Base-by-base conservation (phyloP, 2,797 vertebrate species). In the Pelochelys cantorii region DNA sequence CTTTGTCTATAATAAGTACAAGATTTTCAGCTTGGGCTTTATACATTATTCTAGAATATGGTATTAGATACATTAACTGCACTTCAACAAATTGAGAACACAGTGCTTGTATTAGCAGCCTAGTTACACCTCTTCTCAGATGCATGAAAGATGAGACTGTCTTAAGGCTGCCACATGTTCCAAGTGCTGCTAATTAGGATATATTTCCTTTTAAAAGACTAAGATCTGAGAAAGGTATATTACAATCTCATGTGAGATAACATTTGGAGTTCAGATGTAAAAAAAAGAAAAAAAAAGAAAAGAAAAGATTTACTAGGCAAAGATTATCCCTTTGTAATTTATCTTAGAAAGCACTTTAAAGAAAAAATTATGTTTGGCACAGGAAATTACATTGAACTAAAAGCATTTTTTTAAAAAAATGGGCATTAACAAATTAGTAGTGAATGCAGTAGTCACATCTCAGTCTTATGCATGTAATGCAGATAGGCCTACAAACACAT, bases 371-470 rank as follows among this genome's bases (percentile, higher is more conserved):
- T 37, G 20, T 90, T 93, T 96, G n/a, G 13, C 59, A 84, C 13
- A 84, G n/a, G 85, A 91, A 95, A 86, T 92, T 85, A 68, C 56
- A 90, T 29, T 83, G 62, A 91, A 90, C 13, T 92, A 94, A 96
- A 95, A 96, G 5, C 12, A 34, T 53, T 88, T 83, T 82, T 92
- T 23, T 29, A 48, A 53, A 82, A 82, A 60, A 83, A 75, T 80
- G 18, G 56, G 1, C 62, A 84, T 93, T 95, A 92, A 75, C 85
- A 88, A 94, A 86, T 91, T 87, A 92, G 65, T 54, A 59, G 31
- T n/a, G 80, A 95, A 89, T 71, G 20, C n/a, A 83, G 93, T 17
- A 37, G 13, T 68, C 5, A n/a, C 20, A 75, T 88, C 31, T 88
- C 86, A 53, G 52, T 84, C 52, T 84, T 59, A 74, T 82, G 79